Evolutionary conservation across 2,113 vertebrate species (phyloP).

Genomic region (Nannobrachium achirus): DNA sequence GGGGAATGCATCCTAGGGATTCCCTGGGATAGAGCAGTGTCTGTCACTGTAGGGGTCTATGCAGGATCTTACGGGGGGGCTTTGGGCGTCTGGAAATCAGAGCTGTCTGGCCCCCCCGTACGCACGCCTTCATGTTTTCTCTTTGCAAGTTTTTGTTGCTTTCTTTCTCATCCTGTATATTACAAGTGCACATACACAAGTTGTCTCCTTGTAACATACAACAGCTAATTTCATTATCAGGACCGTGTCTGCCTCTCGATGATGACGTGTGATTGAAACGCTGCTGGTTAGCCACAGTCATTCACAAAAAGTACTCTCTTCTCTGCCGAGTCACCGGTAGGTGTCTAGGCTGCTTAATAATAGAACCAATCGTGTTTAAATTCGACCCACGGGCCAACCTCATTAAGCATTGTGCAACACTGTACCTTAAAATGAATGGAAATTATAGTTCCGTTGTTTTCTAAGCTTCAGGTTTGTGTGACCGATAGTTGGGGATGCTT

Average conservation of each 20-base stretch:
- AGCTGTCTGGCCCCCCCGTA: not conserved
- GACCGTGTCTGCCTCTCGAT: constrained; percentile 43
- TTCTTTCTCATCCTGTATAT: not conserved
- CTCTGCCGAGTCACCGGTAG: not conserved
- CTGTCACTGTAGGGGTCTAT: constrained; percentile 10
- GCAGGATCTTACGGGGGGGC: not conserved
- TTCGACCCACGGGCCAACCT: constrained; percentile 15
- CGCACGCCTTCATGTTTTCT: not conserved
- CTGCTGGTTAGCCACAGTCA: constrained; percentile 71
- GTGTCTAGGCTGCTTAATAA: constrained; percentile 16
- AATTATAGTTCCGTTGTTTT: not conserved
- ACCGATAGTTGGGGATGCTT: constrained; percentile 39
- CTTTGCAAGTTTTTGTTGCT: not conserved
- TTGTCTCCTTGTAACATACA: constrained; percentile 18
- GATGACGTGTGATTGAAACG: constrained; percentile 53
- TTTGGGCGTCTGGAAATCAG: constrained; percentile 11
- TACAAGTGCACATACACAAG: not conserved
- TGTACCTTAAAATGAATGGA: constrained; percentile 6
- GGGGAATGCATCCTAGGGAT: constrained; percentile 32
- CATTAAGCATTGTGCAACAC: constrained; percentile 27
- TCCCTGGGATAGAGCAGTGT: constrained; percentile 5
- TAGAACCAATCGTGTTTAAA: constrained; percentile 25
- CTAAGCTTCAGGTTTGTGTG: constrained; percentile 26
- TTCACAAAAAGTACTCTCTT: constrained; percentile 28
- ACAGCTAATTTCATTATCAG: constrained; percentile 22